phyloP scores from a whole-genome alignment of 2,113 vertebrate genomes.

The Perca fluviatilis region DNA sequence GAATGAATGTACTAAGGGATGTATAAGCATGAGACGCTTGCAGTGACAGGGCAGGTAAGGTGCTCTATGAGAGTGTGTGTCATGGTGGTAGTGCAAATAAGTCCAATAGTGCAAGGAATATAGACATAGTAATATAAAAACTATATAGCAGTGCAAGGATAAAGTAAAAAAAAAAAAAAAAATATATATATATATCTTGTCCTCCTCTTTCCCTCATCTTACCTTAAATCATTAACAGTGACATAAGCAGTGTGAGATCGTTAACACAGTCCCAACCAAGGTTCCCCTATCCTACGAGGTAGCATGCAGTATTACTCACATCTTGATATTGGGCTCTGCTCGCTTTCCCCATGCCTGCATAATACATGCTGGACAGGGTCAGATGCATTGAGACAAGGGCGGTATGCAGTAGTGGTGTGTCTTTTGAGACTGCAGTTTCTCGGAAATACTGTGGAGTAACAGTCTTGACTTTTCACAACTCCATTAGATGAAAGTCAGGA shows the following conservation, averaged over 20 bases:
- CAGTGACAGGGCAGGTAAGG: no score
- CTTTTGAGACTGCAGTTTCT: slow-evolving; percentile 22
- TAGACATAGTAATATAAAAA: no score
- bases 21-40: no score
- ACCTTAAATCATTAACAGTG: slow-evolving; percentile 83
- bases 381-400: slow-evolving; percentile 35
- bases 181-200: slow-evolving; percentile 43
- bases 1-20: no score
- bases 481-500: slow-evolving; percentile 14
- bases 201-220: slow-evolving; percentile 50
- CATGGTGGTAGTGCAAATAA: no score
- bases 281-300: slow-evolving; percentile 79
- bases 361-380: slow-evolving; percentile 71
- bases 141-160: no score
- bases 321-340: slow-evolving; percentile 76
- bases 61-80: no score
- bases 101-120: no score
- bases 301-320: slow-evolving; percentile 82
- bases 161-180: no score
- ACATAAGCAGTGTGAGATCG: slow-evolving; percentile 84
- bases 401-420: slow-evolving; percentile 20
- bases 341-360: slow-evolving; percentile 74
- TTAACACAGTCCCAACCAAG: slow-evolving; percentile 79
- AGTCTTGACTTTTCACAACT: slow-evolving; percentile 12
- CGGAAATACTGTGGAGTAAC: background rate